Evolutionary conservation across 1,140 invertebrate species (phyloP).

Genomic region (Berghia stephanieae): DNA sequence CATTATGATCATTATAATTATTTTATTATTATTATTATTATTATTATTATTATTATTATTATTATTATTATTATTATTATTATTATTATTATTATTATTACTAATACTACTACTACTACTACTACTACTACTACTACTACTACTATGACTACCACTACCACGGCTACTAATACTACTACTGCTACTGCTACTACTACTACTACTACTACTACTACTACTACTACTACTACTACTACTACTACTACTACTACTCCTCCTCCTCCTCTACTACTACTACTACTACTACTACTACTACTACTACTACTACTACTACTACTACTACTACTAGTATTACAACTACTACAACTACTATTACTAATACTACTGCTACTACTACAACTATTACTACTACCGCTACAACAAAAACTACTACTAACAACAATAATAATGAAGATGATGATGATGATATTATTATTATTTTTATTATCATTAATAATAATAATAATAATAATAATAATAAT

Average conservation of each 20-base stretch:
- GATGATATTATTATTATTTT: too few relatives aligned
- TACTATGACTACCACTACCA: too few relatives aligned
- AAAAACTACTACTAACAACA: too few relatives aligned
- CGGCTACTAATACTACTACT: too few relatives aligned
- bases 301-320: conserved; percentile 25
- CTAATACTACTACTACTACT: conserved; percentile 24
- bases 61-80: conserved; percentile 4
- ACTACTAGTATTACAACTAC: too few relatives aligned
- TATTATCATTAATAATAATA: too few relatives aligned
- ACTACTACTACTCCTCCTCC: too few relatives aligned
- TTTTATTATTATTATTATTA: conserved; percentile 1
- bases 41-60: background rate
- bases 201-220: conserved; percentile 21
- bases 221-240: conserved; percentile 13
- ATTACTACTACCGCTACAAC: too few relatives aligned
- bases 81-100: conserved; percentile 10
- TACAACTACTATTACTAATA: too few relatives aligned
- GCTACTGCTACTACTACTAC: conserved; percentile 18
- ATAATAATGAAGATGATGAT: too few relatives aligned
- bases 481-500: too few relatives aligned
- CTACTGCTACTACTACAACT: too few relatives aligned
- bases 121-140: conserved; percentile 19
- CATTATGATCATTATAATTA: conserved; percentile 5
- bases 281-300: conserved; percentile 28
- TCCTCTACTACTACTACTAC: conserved; percentile 24